Evolutionary conservation across 1,140 invertebrate genomes (phyloP), one percentile per base, ranked within the genome.

Genomic region (Papilio helenus): DNA sequence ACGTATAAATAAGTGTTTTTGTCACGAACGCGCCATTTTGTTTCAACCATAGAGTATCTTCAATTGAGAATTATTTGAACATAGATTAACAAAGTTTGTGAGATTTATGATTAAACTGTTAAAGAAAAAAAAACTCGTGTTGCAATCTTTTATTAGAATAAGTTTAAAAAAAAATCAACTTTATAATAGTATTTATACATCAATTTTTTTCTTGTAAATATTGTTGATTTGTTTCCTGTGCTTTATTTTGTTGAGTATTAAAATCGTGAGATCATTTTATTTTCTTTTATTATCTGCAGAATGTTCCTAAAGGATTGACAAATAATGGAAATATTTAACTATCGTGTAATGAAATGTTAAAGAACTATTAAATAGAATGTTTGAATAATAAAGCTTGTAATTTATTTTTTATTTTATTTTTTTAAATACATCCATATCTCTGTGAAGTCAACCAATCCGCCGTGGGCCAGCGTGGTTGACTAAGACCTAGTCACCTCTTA

Each of bases 241-340:
- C 85, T 87, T 79, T 80, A 83, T 87, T 85, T 89, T 86, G 82
- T 85, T 87, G 85, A 87, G 84, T 91, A 91, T 90, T 91, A 91
- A 88, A 89, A 39, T 88, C 79, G 83, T 87, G 87, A 87, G 84
- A 89, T 84, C 86, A 85, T 55, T 81, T 85, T 87, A 78, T 82
- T 79, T 87, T 86, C 81, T 84, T 83, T 86, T 83, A 78, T 82
- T 79, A 9, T 73, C n/a, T 42, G n/a, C 72, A 14, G 7, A 44
- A 44, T 23, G 72, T 73, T 73, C 72, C 72, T 73, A 49, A 73
- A 49, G 10, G n/a, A 61, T 61, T 23, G 39, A 20, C 12, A 72
- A 44, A 10, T 72, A 39, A 34, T 73, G 34, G 20, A 46, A 39
- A 46, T 73, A 23, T 46, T 23, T 46, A 20, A 55, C 1, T 55